Evolutionary conservation across 2,113 vertebrate genomes (phyloP).

Genomic region (Conger conger): DNA sequence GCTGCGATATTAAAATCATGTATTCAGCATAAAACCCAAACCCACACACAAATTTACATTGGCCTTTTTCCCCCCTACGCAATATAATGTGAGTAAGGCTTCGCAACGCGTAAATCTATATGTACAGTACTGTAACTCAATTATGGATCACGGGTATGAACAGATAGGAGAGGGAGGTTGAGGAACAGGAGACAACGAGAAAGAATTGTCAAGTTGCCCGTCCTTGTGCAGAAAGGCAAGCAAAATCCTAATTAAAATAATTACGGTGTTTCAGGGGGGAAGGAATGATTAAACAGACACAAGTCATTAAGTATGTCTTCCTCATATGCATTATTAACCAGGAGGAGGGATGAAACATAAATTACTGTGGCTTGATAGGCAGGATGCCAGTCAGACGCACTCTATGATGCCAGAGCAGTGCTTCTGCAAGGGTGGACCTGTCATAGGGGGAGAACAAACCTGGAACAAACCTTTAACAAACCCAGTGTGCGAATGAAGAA

Average conservation of each 20-base stretch:
- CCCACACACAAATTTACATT: background rate
- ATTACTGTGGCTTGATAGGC: background rate
- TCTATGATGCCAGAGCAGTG: no score
- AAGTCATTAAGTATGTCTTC: conserved; percentile 42
- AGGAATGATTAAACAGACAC: conserved; percentile 54
- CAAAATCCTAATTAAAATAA: conserved; percentile 56
- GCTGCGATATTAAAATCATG: background rate
- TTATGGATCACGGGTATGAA: background rate
- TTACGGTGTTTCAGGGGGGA: conserved; percentile 53
- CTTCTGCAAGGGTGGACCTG: no score
- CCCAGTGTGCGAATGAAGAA: background rate
- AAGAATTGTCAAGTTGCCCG: conserved; percentile 26
- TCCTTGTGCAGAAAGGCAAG: conserved; percentile 39
- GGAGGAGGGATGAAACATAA: conserved; percentile 2
- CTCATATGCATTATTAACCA: conserved; percentile 48
- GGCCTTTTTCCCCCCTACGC: no score
- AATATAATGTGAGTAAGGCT: no score
- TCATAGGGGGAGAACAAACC: no score
- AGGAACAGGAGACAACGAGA: background rate
- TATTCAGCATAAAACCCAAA: background rate
- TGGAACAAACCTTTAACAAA: background rate
- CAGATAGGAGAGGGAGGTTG: conserved; percentile 1
- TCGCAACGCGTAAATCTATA: no score
- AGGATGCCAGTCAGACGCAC: background rate
- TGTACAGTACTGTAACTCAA: background rate